Evolutionary conservation across 1,140 invertebrate genomes (phyloP).

Genomic region (Alviniconcha marisindica): DNA sequence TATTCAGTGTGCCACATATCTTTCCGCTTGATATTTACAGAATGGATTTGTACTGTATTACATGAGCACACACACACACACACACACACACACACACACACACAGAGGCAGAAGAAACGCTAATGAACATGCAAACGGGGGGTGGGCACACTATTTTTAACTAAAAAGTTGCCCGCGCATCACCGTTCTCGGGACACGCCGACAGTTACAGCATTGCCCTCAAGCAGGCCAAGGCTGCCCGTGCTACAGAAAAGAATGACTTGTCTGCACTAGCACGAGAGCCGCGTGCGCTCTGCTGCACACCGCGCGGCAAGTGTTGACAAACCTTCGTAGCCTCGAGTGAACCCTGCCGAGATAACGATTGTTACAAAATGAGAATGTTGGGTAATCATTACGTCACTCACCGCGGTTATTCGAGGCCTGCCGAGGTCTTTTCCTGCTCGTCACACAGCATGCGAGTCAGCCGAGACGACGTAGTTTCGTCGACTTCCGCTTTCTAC

Average conservation of each 20-base stretch:
- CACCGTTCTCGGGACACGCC: no score
- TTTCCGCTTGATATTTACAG: no score
- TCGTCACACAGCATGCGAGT: neutral
- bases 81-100: no score
- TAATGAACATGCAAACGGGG: no score
- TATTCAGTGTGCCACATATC: no score
- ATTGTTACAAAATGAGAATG: neutral
- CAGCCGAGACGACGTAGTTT: neutral
- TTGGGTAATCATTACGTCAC: slow-evolving; percentile 22
- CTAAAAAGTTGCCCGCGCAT: no score
- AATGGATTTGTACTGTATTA: no score
- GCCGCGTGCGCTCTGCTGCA: neutral
- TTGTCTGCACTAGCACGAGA: neutral
- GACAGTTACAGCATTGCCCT: no score
- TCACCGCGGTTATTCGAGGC: slow-evolving; percentile 24
- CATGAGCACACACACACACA: no score
- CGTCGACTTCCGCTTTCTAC: neutral
- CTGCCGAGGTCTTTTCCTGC: neutral
- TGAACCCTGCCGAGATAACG: neutral
- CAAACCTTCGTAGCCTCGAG: neutral
- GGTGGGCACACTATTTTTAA: no score
- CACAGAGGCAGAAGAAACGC: no score
- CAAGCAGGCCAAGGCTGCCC: no score
- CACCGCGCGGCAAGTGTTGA: neutral
- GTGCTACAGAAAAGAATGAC: neutral